Conservation (phyloP, 2,888 invertebrate genomes). For the Cantharis lateralis region DNA sequence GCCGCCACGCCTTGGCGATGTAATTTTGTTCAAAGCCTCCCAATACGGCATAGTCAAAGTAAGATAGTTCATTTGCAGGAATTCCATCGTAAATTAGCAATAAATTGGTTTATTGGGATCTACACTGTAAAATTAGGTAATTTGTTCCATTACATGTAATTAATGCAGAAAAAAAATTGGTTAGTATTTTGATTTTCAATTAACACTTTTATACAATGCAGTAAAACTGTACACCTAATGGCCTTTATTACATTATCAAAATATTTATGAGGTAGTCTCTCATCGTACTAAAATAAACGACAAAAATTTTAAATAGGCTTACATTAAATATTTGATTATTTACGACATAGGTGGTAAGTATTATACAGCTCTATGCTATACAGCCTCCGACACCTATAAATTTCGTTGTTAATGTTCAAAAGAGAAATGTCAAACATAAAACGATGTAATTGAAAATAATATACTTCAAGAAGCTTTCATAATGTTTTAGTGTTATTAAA, state of each 20-base stretch:
- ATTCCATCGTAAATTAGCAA: background rate
- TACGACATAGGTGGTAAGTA: background rate
- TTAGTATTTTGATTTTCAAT: background rate
- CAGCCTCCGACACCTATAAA: conserved; percentile 12
- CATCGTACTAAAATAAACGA: background rate
- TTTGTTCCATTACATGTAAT: too few species aligned
- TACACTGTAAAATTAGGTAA: background rate
- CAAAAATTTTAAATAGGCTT: background rate
- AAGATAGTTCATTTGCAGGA: background rate
- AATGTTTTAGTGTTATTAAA: background rate
- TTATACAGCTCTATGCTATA: background rate
- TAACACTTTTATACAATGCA: too few species aligned
- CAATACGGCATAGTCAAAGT: background rate
- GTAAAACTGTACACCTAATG: background rate
- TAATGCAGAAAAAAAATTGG: too few species aligned
- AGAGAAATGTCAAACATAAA: conserved; percentile 11
- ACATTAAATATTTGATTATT: background rate
- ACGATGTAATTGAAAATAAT: conserved; percentile 1
- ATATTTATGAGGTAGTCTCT: background rate
- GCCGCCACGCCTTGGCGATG: background rate
- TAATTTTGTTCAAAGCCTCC: background rate
- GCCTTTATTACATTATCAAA: background rate
- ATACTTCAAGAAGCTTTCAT: background rate
- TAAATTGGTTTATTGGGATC: background rate
- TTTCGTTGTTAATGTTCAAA: conserved; percentile 12